Evolutionary conservation across 2,113 vertebrate species (phyloP).

Genomic region (Seriola quinqueradiata): DNA sequence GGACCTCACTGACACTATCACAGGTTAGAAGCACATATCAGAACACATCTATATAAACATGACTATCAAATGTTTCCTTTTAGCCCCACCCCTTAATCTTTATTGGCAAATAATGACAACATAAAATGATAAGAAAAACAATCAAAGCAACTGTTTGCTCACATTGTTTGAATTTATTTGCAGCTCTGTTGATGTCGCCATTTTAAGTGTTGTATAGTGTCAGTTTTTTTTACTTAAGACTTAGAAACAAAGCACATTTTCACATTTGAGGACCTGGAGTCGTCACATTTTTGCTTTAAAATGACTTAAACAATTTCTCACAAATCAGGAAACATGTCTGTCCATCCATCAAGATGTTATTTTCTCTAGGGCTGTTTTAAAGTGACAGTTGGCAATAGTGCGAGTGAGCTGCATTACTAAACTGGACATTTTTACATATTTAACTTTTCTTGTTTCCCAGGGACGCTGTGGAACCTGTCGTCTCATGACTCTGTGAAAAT

Average conservation of each 20-base stretch:
- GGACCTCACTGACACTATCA: slow-evolving; percentile 95
- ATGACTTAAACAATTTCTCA: too few species aligned
- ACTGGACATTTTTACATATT: neutral
- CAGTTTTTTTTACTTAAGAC: too few species aligned
- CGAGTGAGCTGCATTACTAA: neutral
- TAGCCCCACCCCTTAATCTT: neutral
- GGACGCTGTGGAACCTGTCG: slow-evolving; percentile 97
- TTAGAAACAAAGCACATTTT: too few species aligned
- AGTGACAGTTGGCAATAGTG: neutral
- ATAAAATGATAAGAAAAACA: neutral
- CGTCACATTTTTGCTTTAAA: too few species aligned
- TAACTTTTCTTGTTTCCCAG: slow-evolving; percentile 72
- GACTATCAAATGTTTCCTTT: neutral
- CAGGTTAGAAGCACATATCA: slow-evolving; percentile 82
- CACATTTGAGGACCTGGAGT: too few species aligned
- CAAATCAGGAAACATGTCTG: neutral
- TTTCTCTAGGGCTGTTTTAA: neutral
- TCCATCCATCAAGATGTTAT: neutral
- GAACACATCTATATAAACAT: neutral
- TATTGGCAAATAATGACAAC: neutral
- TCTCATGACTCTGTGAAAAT: slow-evolving; percentile 97
- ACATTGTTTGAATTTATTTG: neutral
- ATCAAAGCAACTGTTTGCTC: neutral
- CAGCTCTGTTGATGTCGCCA: neutral
- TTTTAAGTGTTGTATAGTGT: too few species aligned